phyloP scores from a whole-genome alignment of 2,797 vertebrate genomes.

The Mormyrops attenuatus region DNA sequence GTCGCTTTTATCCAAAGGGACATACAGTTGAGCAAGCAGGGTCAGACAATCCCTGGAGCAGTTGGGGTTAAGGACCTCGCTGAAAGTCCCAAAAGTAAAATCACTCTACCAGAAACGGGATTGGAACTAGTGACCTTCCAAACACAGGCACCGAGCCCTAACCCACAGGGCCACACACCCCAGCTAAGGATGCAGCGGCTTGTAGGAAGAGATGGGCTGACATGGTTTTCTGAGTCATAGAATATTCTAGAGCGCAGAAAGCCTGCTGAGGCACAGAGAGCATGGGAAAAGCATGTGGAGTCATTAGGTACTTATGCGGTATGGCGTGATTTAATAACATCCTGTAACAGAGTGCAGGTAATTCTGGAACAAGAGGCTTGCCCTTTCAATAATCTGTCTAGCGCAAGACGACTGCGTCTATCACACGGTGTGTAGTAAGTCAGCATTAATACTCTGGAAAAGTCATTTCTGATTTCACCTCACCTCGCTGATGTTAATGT shows the following conservation, averaged over 20 bases:
- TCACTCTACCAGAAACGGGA: not conserved
- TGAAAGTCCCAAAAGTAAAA: not conserved
- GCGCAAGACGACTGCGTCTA: not conserved
- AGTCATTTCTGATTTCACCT: constrained; percentile 5
- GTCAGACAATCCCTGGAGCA: not conserved
- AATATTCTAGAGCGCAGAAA: not conserved
- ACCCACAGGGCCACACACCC: not conserved
- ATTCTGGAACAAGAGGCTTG: not conserved
- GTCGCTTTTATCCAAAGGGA: not conserved
- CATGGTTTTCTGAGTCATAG: not conserved
- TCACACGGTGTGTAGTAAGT: not conserved
- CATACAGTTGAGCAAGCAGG: not conserved
- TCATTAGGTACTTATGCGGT: not conserved
- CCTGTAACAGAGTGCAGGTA: not conserved
- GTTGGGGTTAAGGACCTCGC: not conserved
- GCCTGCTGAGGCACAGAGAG: not conserved
- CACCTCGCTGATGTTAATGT: not conserved
- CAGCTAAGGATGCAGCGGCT: not conserved
- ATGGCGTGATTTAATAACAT: not conserved
- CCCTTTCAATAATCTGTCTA: not conserved
- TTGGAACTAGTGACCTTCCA: not conserved
- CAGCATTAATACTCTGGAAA: constrained; percentile 2
- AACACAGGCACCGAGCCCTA: not conserved
- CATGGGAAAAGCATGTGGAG: not conserved
- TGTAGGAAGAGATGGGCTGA: not conserved